Percentiles rank a stretch among this genome's conserved stretches.
phyloP scores from a whole-genome alignment of 2,113 vertebrate genomes.

The Gadus macrocephalus region DNA sequence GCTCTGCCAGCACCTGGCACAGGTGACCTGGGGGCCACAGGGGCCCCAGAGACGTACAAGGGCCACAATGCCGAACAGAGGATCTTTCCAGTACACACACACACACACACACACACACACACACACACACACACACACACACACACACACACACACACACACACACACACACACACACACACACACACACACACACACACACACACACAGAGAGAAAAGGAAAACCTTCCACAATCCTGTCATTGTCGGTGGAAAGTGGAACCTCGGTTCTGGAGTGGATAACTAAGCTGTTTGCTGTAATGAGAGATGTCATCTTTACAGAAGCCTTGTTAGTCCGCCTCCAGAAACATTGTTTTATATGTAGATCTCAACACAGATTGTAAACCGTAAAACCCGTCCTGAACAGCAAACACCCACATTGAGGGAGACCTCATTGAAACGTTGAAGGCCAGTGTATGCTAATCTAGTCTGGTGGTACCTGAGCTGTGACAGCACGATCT shows the following conservation, averaged over 20 bases:
- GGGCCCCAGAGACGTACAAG: conserved; percentile 48
- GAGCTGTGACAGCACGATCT: conserved; percentile 82
- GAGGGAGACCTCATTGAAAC: not conserved
- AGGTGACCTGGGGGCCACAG: conserved; percentile 50
- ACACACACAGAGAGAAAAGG: not conserved
- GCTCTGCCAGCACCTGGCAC: conserved; percentile 54
- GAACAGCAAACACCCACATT: not conserved
- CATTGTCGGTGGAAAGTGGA: conserved; percentile 50
- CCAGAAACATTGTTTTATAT: conserved; percentile 16
- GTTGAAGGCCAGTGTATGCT: too few relatives aligned
- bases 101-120: too few relatives aligned
- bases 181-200: too few relatives aligned
- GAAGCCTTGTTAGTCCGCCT: not conserved
- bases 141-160: too few relatives aligned
- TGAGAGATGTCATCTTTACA: too few relatives aligned
- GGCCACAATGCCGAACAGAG: conserved; percentile 42
- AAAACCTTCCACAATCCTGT: conserved; percentile 49
- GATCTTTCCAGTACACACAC: conserved; percentile 37
- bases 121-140: too few relatives aligned
- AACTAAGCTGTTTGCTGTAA: too few relatives aligned
- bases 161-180: too few relatives aligned
- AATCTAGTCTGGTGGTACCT: conserved; percentile 66
- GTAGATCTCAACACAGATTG: conserved; percentile 29
- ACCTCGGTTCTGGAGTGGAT: not conserved
- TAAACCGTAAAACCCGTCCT: conserved; percentile 12